Evolutionary conservation across 2,797 vertebrate species (phyloP).

Genomic region (Sarcophilus harrisii): DNA sequence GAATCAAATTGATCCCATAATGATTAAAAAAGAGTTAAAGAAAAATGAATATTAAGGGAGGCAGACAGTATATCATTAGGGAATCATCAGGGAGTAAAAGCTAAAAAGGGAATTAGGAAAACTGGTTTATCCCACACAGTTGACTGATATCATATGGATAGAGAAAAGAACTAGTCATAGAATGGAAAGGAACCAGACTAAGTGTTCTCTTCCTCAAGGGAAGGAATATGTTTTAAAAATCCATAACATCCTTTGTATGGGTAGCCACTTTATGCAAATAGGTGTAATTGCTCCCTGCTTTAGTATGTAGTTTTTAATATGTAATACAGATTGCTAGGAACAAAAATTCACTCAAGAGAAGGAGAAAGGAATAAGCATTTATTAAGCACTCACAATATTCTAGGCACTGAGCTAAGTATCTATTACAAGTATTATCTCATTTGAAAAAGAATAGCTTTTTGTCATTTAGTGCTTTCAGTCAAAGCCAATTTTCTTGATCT

Average conservation of each 20-base stretch:
- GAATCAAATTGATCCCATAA: not conserved
- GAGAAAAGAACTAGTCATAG: not conserved
- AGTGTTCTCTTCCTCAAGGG: not conserved
- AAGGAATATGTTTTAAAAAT: not conserved
- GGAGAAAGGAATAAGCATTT: not conserved
- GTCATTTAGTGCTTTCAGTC: not conserved
- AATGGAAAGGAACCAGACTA: not conserved
- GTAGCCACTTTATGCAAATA: not conserved
- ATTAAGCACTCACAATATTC: not conserved
- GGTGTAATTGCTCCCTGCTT: not conserved
- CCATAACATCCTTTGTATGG: not conserved
- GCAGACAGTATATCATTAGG: not conserved
- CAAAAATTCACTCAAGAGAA: not conserved
- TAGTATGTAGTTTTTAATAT: not conserved
- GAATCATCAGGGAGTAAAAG: not conserved
- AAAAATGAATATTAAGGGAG: not conserved
- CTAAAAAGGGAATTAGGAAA: not conserved
- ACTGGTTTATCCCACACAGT: fast-evolving
- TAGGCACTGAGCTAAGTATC: not conserved
- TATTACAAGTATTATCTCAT: not conserved
- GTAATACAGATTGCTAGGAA: not conserved
- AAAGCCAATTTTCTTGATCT: not conserved
- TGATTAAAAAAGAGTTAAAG: not conserved
- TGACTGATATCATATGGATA: no score
- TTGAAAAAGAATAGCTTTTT: not conserved